These are phyloP conservation scores for Thinocorus orbignyianus DNA, from an alignment of 2,113 vertebrate species.

Conservation along the genomic window DNA sequence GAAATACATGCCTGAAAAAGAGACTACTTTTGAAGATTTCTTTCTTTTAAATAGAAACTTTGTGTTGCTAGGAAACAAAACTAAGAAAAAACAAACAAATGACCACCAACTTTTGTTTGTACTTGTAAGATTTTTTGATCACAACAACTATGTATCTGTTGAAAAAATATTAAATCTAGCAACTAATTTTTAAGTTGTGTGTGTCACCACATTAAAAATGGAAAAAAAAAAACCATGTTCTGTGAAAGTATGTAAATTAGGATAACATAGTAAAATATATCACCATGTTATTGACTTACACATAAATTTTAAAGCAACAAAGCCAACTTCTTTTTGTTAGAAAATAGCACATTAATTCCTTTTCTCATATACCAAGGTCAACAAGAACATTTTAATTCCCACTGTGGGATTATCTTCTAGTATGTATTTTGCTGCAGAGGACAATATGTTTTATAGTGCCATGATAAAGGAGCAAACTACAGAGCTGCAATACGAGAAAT, in stretches of 20 bases:
- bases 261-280: not conserved
- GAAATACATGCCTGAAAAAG: not conserved
- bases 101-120: not conserved
- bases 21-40: not conserved
- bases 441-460: not conserved
- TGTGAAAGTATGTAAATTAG: not conserved
- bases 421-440: not conserved
- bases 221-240: not conserved
- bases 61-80: not conserved
- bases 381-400: not conserved
- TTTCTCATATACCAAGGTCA: not conserved
- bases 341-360: not conserved
- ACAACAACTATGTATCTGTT: fast-evolving
- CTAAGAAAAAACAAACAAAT: fast-evolving
- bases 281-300: not conserved
- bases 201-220: not conserved
- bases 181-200: not conserved
- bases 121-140: not conserved
- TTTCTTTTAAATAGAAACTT: not conserved
- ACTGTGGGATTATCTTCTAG: not conserved
- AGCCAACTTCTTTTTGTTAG: not conserved
- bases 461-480: not conserved
- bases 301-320: not conserved
- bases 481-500: not conserved
- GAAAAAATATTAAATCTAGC: not conserved